Evolutionary conservation across 2,888 invertebrate genomes (phyloP), one percentile per base, ranked within the genome.

Genomic region (Mesorhabditis belari): DNA sequence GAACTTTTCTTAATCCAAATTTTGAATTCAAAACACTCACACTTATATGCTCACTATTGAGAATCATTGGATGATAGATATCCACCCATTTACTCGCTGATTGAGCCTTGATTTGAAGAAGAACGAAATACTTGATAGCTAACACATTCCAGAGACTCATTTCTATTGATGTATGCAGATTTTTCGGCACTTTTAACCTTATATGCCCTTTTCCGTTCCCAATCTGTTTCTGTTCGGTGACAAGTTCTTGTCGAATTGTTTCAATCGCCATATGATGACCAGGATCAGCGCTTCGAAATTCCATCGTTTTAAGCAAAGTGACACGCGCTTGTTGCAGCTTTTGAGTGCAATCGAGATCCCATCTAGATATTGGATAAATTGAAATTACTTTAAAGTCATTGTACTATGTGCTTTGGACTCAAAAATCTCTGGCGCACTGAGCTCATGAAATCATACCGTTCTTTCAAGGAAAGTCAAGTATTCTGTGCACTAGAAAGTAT

Each of bases 61-160:
- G 62, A 21, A 71, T 69, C 19, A 74, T 63, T 0, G 73, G 73
- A 49, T 67, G 66, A 12, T 55, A 56, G 60, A 69, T 61, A 5
- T 64, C 64, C 6, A 70, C 68, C 6, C 57, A 60, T 21, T 64
- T 49, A 26, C 63, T 69, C n/a, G 62, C 58, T n/a, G 65, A 64
- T 23, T 61, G 58, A 19, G 68, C 60, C 51, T 69, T 66, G 12
- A 69, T 62, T 54, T 67, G 64, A 24, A 71, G 28, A 0, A 56
- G 50, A 5, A 74, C 57, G 24, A 65, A 55, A 56, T 74, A 66
- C 50, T 59, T 61, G 21, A 70, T 60, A 12, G 57, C 28, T 3
- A 72, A 19, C 6, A 74, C 74, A 54, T 74, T 72, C 70, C 69
- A 74, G 5, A 74, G 57, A 24, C 67, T 63, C 74, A 72, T 74